Conservation (phyloP, 2,113 vertebrate species). For the Lagenorhynchus albirostris region DNA sequence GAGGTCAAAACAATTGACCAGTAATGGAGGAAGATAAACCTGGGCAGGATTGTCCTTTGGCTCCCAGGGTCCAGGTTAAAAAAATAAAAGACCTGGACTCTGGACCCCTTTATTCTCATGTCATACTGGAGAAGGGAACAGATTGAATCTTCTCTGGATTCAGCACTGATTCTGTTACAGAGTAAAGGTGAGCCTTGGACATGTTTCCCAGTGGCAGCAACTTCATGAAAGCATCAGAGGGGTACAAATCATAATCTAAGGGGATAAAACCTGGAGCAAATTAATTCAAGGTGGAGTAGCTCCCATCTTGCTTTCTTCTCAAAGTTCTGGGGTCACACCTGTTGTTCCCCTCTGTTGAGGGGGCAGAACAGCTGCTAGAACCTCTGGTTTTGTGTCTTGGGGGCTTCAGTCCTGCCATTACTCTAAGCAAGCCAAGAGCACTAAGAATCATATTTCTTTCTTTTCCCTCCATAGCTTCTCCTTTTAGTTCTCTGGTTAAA, state of each 20-base stretch:
- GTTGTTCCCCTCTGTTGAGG: not conserved
- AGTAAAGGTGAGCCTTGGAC: not conserved
- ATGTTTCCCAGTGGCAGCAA: not conserved
- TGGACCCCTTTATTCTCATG: not conserved
- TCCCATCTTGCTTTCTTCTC: not conserved
- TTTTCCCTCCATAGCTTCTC: not conserved
- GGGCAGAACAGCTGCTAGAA: not conserved
- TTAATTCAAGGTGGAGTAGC: not conserved
- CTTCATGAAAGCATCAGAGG: not conserved
- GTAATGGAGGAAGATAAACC: constrained; percentile 49
- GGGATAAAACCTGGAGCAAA: not conserved
- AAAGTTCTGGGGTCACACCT: not conserved
- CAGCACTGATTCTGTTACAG: not conserved
- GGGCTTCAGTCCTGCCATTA: not conserved
- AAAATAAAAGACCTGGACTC: constrained; percentile 2
- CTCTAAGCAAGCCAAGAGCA: not conserved
- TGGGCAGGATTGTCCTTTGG: not conserved
- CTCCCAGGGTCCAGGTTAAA: not conserved
- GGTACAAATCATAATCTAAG: not conserved
- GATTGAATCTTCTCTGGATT: not conserved
- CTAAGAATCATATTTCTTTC: not conserved
- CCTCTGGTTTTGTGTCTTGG: not conserved
- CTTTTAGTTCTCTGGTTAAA: not conserved
- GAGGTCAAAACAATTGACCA: constrained; percentile 82
- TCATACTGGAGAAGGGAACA: not conserved